A percentile compares a stretch with the other conserved stretches of the same genome.
Evolutionary conservation across 2,888 invertebrate species (phyloP).

Genomic region (Osedax frankpressi): DNA sequence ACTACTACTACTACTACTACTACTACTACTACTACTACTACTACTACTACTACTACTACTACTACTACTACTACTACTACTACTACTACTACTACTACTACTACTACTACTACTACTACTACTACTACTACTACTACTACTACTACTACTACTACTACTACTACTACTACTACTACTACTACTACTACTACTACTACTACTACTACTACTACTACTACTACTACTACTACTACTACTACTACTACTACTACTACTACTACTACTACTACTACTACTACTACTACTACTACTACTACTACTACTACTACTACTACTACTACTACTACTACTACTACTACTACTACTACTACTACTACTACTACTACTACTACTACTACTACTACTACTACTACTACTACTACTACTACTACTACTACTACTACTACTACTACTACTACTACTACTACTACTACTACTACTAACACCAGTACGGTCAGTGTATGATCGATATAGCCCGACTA

Average conservation of each 20-base stretch:
- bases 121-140: not conserved
- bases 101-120: not conserved
- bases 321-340: not conserved
- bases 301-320: not conserved
- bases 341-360: not conserved
- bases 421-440: not conserved
- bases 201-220: not conserved
- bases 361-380: not conserved
- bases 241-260: not conserved
- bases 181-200: not conserved
- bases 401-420: not conserved
- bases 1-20: not conserved
- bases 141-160: not conserved
- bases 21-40: not conserved
- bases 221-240: not conserved
- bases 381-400: not conserved
- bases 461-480: not conserved
- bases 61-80: not conserved
- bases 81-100: not conserved
- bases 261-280: not conserved
- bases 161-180: not conserved
- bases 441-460: not conserved
- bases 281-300: not conserved
- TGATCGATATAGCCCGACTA: too few relatives aligned
- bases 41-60: not conserved